Conservation (phyloP, 2,888 invertebrate genomes). For the Epinotia nisella region DNA sequence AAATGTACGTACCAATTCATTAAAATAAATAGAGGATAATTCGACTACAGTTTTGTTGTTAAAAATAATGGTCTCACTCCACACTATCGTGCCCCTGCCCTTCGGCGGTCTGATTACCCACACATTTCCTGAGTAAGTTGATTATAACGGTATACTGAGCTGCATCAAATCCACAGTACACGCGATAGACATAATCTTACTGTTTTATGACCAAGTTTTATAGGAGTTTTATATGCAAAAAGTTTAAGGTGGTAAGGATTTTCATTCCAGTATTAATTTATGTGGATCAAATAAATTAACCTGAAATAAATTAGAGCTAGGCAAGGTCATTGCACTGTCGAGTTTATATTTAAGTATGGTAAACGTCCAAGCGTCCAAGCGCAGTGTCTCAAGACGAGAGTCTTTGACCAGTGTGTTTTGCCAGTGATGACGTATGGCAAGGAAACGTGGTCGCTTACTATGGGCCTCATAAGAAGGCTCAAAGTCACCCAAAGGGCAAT, state of each 20-base stretch:
- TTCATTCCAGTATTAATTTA: constrained; percentile 5
- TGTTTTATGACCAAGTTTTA: constrained; percentile 40
- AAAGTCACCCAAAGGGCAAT: no score
- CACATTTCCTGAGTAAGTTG: constrained; percentile 53
- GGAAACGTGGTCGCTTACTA: no score
- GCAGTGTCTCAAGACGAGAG: no score
- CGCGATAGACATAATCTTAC: constrained; percentile 51
- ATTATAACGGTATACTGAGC: constrained; percentile 49
- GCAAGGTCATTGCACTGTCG: no score
- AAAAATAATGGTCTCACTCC: constrained; percentile 48
- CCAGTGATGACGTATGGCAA: no score
- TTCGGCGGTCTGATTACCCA: constrained; percentile 53
- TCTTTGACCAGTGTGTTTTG: no score
- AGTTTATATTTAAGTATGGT: background rate
- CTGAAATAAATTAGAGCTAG: no score
- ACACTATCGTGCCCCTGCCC: constrained; percentile 48
- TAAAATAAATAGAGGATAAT: background rate
- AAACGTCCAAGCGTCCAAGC: no score
- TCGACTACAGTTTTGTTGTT: background rate
- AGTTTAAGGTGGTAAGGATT: background rate
- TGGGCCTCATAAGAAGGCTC: no score
- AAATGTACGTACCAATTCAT: background rate
- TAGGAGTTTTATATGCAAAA: constrained; percentile 37
- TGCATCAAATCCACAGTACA: constrained; percentile 61
- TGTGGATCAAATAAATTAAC: background rate